Percentiles rank a stretch among this genome's conserved stretches.
Conservation (phyloP, 1,140 invertebrate genomes). For the Cotesia vestalis region DNA sequence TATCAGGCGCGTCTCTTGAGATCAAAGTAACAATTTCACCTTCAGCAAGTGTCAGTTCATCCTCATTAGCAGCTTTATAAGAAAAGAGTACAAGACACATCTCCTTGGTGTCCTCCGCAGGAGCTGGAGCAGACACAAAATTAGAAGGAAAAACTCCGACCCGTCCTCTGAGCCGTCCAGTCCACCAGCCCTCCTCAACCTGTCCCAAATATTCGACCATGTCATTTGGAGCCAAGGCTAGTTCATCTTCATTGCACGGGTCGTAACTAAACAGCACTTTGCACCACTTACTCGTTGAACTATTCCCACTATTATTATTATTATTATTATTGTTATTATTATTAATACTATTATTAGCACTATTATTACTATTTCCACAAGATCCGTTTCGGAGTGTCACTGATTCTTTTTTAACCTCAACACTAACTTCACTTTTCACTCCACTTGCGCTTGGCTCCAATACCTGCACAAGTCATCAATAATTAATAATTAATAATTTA, state of each 20-base stretch:
- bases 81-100: constrained; percentile 87
- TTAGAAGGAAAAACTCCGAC: constrained; percentile 93
- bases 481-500: not conserved
- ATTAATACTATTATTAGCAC: too few species aligned
- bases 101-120: constrained; percentile 66
- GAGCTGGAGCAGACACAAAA: constrained; percentile 74
- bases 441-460: constrained; percentile 24
- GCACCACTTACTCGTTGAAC: constrained; percentile 70
- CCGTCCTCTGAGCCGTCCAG: constrained; percentile 77
- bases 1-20: constrained; percentile 88
- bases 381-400: constrained; percentile 57
- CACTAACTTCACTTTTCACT: constrained; percentile 25
- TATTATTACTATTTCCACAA: constrained; percentile 42
- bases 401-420: constrained; percentile 48
- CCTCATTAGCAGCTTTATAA: constrained; percentile 91
- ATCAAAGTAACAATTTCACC: constrained; percentile 91
- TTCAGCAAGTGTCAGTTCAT: constrained; percentile 89
- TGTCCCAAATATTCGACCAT: constrained; percentile 87
- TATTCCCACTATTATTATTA: too few species aligned
- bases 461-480: constrained; percentile 31
- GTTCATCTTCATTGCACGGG: constrained; percentile 91
- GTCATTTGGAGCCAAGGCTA: constrained; percentile 86
- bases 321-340: too few species aligned
- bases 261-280: constrained; percentile 90
- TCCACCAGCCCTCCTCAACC: constrained; percentile 92